Percentiles rank a stretch among this genome's conserved stretches.
Conservation (phyloP, 2,888 invertebrate species). For the Polymixis flavicincta region DNA sequence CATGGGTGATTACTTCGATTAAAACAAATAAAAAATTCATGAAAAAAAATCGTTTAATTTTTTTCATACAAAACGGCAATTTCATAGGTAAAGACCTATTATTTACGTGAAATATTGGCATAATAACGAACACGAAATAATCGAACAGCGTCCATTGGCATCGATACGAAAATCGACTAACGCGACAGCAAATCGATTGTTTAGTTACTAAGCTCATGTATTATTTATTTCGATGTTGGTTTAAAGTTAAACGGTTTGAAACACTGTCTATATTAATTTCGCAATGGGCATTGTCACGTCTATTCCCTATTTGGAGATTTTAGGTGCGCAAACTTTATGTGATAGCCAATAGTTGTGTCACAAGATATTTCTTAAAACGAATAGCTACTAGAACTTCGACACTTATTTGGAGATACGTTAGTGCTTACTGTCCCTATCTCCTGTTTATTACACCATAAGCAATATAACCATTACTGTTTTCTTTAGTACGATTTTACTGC, state of each 20-base stretch:
- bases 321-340: conserved; percentile 27
- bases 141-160: conserved; percentile 54
- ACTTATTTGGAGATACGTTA: conserved; percentile 48
- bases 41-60: too few relatives aligned
- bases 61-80: too few relatives aligned
- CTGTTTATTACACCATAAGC: conserved; percentile 55
- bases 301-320: conserved; percentile 32
- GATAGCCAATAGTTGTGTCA: conserved; percentile 11
- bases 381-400: conserved; percentile 17
- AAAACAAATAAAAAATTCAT: too few relatives aligned
- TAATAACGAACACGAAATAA: conserved; percentile 32
- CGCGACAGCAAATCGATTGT: conserved; percentile 47
- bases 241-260: conserved; percentile 27
- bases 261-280: conserved; percentile 48
- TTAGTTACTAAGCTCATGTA: conserved; percentile 51
- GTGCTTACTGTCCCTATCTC: conserved; percentile 46
- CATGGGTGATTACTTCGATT: too few relatives aligned
- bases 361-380: conserved; percentile 48
- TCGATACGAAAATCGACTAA: conserved; percentile 59
- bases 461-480: conserved; percentile 58
- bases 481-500: conserved; percentile 57
- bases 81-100: too few relatives aligned
- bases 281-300: conserved; percentile 52
- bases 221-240: conserved; percentile 35
- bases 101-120: conserved; percentile 39